Percentiles rank a stretch among this genome's conserved stretches.
Conservation (phyloP, 2,113 vertebrate genomes). For the Solea senegalensis region DNA sequence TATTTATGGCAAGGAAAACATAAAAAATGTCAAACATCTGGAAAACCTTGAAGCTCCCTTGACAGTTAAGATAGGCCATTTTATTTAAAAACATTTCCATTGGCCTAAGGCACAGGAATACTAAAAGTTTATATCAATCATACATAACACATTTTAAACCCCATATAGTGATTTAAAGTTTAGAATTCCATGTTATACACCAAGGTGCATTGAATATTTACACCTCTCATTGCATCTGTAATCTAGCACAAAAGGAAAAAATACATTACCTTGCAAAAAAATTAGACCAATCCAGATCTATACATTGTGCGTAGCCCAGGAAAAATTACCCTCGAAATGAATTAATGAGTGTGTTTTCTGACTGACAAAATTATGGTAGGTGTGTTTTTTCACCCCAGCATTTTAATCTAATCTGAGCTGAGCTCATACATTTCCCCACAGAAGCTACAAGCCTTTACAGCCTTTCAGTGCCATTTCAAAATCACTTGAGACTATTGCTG, state of each 20-base stretch:
- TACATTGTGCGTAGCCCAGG: conserved; percentile 73
- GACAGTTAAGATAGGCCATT: conserved; percentile 77
- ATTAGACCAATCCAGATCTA: conserved; percentile 58
- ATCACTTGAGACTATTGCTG: conserved; percentile 12
- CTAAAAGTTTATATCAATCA: conserved; percentile 74
- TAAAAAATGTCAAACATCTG: conserved; percentile 60
- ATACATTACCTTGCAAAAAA: conserved; percentile 47
- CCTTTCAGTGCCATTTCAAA: conserved; percentile 21
- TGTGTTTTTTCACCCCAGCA: conserved; percentile 4
- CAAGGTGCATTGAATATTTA: conserved; percentile 73
- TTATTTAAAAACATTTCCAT: conserved; percentile 79
- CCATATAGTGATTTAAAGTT: conserved; percentile 64
- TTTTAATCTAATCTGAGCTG: conserved; percentile 29
- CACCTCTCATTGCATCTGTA: conserved; percentile 66
- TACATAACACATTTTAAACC: conserved; percentile 69
- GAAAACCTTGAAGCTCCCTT: conserved; percentile 72
- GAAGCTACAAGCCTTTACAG: conserved; percentile 23
- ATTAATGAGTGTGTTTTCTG: conserved; percentile 5
- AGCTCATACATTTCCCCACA: conserved; percentile 23
- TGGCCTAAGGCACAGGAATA: conserved; percentile 85
- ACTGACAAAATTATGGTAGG: conserved; percentile 28
- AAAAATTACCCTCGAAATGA: conserved; percentile 41
- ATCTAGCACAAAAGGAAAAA: conserved; percentile 63
- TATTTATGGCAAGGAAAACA: conserved; percentile 68
- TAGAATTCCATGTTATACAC: conserved; percentile 62